Evolutionary conservation across 2,888 invertebrate genomes (phyloP).

Genomic region (Tachina fera): DNA sequence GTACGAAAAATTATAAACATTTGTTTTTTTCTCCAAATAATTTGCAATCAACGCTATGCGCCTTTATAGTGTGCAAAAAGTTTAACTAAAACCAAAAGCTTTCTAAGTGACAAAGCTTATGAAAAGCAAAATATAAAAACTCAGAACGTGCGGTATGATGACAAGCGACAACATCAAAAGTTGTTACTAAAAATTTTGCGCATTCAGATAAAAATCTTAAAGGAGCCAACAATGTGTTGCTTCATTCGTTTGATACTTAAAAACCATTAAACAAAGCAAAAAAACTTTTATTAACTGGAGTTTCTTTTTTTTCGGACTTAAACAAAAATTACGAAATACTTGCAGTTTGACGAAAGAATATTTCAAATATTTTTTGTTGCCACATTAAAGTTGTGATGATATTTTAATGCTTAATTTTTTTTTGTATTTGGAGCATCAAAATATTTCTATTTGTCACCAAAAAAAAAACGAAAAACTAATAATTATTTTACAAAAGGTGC

Average conservation of each 20-base stretch:
- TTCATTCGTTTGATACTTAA: conserved; percentile 44
- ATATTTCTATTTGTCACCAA: conserved; percentile 64
- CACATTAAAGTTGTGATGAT: conserved; percentile 58
- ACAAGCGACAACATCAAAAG: conserved; percentile 71
- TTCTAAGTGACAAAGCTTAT: conserved; percentile 3
- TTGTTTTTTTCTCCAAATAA: neutral
- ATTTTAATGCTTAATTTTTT: conserved; percentile 25
- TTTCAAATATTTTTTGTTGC: conserved; percentile 57
- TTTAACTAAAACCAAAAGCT: conserved; percentile 13
- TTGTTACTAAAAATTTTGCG: conserved; percentile 70
- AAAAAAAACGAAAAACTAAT: neutral
- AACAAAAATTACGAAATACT: conserved; percentile 53
- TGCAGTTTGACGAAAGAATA: conserved; percentile 54
- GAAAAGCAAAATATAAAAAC: conserved; percentile 28
- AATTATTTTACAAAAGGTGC: conserved; percentile 10
- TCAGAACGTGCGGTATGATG: conserved; percentile 69
- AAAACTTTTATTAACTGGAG: conserved; percentile 51
- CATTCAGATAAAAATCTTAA: conserved; percentile 68
- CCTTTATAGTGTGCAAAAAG: conserved; percentile 9
- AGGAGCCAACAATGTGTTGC: conserved; percentile 67
- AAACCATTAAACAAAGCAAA: conserved; percentile 23
- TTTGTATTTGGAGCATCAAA: conserved; percentile 31
- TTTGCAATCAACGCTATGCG: neutral
- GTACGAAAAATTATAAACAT: no score
- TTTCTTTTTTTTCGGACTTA: neutral